Evolutionary conservation across 1,140 invertebrate species (phyloP), one percentile per base, ranked within the genome.

Genomic region (Argopecten irradians): DNA sequence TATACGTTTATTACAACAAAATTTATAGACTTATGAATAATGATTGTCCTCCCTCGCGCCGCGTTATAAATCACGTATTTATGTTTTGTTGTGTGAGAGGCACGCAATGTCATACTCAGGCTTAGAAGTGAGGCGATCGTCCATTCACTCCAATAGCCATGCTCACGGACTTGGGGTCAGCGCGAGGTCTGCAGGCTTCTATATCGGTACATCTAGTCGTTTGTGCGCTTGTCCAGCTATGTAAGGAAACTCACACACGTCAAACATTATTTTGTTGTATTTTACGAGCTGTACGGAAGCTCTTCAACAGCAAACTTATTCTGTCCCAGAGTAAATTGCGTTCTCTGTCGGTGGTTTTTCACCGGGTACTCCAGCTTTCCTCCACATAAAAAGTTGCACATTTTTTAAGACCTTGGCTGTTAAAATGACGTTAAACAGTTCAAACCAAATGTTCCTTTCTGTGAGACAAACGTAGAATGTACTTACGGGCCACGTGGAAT

Each of bases 191-290:
- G 55, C 22, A 28, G n/a, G 22, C 1, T n/a, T 71, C 55, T 71
- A 71, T 71, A 71, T 71, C 55, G 55, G 55, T 71, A 71, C 55
- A 71, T 71, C 55, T 71, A n/a, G 55, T 71, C 55, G 55, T 71
- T 71, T n/a, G 55, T 71, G 55, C 28, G 43, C 43, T 46, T 46
- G 43, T 5, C 43, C 43, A 19, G 2, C 43, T 19, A 14, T 46
- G 43, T 46, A 46, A 11, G 43, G 43, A 46, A 46, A 46, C 43
- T 19, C 43, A 19, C 22, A 46, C 1, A 5, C 22, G 19, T 11
- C 43, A 46, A 46, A 13, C 36, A 13, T 39, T 13, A 13, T 19
- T 16, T 1, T 46, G 55, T 71, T 11, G 1, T n/a, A 5, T 71
- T 8, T 28, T n/a, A 5, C 28, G 14, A 8, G 5, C 28, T 71